These are phyloP conservation scores for Conistra vaccinii DNA, from an alignment of 2,888 invertebrate species.

Conservation along the genomic window DNA sequence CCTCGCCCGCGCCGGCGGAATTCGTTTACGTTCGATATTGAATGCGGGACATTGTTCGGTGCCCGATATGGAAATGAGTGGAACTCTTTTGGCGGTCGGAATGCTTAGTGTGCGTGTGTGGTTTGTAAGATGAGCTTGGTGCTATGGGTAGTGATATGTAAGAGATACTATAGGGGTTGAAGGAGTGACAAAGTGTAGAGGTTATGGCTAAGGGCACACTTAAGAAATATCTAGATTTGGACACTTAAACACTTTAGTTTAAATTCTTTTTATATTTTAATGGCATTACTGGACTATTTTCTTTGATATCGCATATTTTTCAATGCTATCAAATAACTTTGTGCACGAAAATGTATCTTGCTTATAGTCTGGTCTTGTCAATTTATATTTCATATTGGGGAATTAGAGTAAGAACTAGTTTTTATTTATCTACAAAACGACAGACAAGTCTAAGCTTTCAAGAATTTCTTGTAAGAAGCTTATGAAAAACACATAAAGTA, in stretches of 20 bases:
- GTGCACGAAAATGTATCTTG: not conserved
- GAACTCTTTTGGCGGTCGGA: conserved; percentile 68
- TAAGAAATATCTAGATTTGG: too few species aligned
- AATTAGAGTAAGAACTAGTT: conserved; percentile 10
- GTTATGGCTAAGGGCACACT: too few species aligned
- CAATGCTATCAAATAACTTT: not conserved
- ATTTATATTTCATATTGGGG: conserved; percentile 26
- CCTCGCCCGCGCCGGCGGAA: conserved; percentile 76
- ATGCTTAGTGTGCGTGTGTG: conserved; percentile 62
- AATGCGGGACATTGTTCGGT: conserved; percentile 71
- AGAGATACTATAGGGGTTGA: not conserved
- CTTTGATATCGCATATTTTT: not conserved
- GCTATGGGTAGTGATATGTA: not conserved
- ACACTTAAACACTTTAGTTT: too few species aligned
- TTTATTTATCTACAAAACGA: conserved; percentile 24
- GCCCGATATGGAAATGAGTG: conserved; percentile 68
- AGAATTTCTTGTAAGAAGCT: conserved; percentile 49
- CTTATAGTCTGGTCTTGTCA: not conserved
- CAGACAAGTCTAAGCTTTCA: conserved; percentile 34
- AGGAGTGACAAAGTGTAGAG: not conserved
- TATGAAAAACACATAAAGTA: conserved; percentile 35
- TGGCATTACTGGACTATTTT: not conserved
- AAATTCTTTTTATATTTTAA: not conserved
- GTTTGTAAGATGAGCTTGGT: conserved; percentile 50
- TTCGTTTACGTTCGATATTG: conserved; percentile 76